Conservation (phyloP, 2,888 invertebrate genomes). For the Acanthopleura granulata region DNA sequence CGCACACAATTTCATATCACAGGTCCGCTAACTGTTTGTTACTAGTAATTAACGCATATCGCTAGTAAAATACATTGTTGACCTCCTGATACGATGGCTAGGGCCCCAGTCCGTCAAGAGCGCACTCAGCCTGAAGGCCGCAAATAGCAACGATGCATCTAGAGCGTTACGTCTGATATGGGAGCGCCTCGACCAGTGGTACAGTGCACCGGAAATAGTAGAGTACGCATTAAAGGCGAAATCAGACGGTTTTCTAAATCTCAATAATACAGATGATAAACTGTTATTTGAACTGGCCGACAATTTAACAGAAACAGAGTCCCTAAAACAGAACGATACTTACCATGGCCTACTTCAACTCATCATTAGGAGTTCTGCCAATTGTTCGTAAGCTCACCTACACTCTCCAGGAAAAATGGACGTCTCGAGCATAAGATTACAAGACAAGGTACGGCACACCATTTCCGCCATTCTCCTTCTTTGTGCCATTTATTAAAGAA, state of each 20-base stretch:
- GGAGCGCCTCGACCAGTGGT: slow-evolving; percentile 27
- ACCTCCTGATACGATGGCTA: slow-evolving; percentile 31
- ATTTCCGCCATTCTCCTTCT: slow-evolving; percentile 31
- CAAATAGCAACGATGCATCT: slow-evolving; percentile 23
- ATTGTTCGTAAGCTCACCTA: slow-evolving; percentile 30
- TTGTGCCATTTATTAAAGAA: slow-evolving; percentile 26
- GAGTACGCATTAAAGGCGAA: slow-evolving; percentile 24
- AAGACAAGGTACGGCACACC: slow-evolving; percentile 22
- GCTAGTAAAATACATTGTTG: slow-evolving; percentile 20
- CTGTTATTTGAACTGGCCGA: slow-evolving; percentile 31
- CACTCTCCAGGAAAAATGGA: slow-evolving; percentile 27
- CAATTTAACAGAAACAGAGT: slow-evolving; percentile 28
- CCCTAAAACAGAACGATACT: slow-evolving; percentile 24
- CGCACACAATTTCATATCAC: no score
- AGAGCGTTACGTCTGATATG: slow-evolving; percentile 22
- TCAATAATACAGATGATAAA: slow-evolving; percentile 25
- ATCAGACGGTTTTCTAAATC: slow-evolving; percentile 22
- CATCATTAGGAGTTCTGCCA: slow-evolving; percentile 30
- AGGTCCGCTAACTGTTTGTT: no score
- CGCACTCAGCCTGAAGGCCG: slow-evolving; percentile 22
- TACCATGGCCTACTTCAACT: slow-evolving; percentile 30
- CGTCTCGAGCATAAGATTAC: slow-evolving; percentile 17
- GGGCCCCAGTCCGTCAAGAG: slow-evolving; percentile 29
- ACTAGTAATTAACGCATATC: no score
- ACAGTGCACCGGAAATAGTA: slow-evolving; percentile 26